A percentile compares a stretch with the other conserved stretches of the same genome.
Conservation (phyloP, 37 sponge, comb jelly and placozoan species). For the Haliclona indistincta region DNA sequence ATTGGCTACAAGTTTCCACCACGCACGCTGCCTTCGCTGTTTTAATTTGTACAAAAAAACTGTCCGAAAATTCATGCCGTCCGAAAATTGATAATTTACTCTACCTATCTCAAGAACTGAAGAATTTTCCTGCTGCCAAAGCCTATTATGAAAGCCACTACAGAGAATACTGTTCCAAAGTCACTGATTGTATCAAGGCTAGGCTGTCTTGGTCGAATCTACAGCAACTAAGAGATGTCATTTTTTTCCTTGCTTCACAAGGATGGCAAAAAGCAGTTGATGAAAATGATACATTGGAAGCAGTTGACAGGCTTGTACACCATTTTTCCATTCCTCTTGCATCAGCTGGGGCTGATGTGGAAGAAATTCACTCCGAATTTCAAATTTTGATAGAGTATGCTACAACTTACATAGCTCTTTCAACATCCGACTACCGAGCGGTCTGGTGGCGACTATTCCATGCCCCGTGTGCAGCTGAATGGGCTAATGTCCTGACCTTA, state of each 20-base stretch:
- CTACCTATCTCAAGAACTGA: conserved; percentile 10
- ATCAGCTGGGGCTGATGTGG: conserved; percentile 16
- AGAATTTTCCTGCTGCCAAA: conserved; percentile 4
- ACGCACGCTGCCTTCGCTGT: too few relatives aligned
- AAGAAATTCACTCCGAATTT: neutral
- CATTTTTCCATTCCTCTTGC: conserved; percentile 14
- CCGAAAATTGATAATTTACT: too few relatives aligned
- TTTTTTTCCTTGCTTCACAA: conserved; percentile 21
- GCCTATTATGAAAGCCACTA: conserved; percentile 11
- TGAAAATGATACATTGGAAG: neutral
- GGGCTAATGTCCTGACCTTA: conserved; percentile 11
- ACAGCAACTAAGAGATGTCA: conserved; percentile 10
- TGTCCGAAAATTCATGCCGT: too few relatives aligned
- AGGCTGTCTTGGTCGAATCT: conserved; percentile 28
- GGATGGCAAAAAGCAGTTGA: conserved; percentile 16
- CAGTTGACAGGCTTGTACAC: conserved; percentile 3
- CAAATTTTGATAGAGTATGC: conserved; percentile 4
- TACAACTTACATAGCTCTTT: conserved; percentile 5
- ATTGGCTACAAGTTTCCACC: too few relatives aligned
- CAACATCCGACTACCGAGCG: conserved; percentile 24
- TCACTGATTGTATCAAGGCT: conserved; percentile 10
- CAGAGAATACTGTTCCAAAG: conserved; percentile 7
- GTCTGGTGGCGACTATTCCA: conserved; percentile 47
- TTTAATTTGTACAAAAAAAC: too few relatives aligned
- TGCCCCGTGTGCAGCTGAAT: conserved; percentile 35